Base-by-base conservation (phyloP, 2,797 vertebrate species). In the Hylomyscus alleni region DNA sequence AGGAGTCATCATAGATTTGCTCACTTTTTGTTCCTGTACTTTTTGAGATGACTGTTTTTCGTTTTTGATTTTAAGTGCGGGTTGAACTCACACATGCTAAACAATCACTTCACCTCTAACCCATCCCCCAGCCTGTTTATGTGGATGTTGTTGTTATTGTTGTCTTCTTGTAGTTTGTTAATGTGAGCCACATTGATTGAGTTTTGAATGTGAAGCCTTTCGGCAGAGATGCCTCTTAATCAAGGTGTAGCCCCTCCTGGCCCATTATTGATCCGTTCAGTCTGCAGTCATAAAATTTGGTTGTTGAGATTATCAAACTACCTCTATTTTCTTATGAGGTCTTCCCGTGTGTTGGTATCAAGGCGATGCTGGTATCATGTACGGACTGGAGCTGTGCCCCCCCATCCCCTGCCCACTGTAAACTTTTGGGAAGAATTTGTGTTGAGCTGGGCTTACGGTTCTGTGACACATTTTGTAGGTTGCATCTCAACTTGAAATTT, bases 181-280 rank as follows among this genome's bases (percentile, higher is more conserved):
- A 67, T 17, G 65, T 92, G 47, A 92, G 76, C 85, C 69, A 73
- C 11, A 73, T 4, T 37, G 65, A 78, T 94, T 90, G 73, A 88
- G n/a, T 60, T 91, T 91, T 62, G n/a, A 94, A 85, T 60, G 22
- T 87, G 77, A 93, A 92, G 29, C 19, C 81, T 82, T 77, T 94
- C 78, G 65, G 11, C 4, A 4, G 26, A 75, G 93, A 62, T 0
- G 26, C 17, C 22, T 1, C 22, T 75, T 72, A 8, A 52, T 85
- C 44, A 24, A 56, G 52, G 29, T 19, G 5, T 11, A 77, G 76
- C 69, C 29, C 83, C 78, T 94, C 84, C 40, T 50, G 52, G 11
- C 89, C 58, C 67, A 62, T 54, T 86, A 31, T 60, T 52, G 37
- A 62, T 44, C 44, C 44, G 89, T 54, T 81, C 73, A 40, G 0